Conservation (phyloP, 2,888 invertebrate genomes). For the Brachypalpus laphriformis region DNA sequence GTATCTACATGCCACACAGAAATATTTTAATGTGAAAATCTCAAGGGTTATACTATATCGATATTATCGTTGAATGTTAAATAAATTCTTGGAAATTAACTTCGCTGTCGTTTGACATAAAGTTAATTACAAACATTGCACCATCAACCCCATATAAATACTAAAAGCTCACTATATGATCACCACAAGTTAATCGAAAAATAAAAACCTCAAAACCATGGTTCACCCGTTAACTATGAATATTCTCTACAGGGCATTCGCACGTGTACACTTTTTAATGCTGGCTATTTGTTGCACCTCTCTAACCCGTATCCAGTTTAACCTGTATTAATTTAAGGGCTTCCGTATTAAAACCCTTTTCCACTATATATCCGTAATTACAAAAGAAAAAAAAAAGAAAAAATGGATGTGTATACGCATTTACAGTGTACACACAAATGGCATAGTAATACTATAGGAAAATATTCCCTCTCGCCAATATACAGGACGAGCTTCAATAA, state of each 20-base stretch:
- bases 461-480: background rate
- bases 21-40: background rate
- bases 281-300: conserved; percentile 8
- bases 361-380: background rate
- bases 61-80: background rate
- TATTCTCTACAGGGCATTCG: background rate
- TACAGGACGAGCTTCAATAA: conserved; percentile 29
- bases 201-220: background rate
- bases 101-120: background rate
- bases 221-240: background rate
- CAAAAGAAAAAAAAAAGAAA: background rate
- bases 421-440: background rate
- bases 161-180: background rate
- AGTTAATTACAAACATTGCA: background rate
- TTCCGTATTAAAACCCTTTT: conserved; percentile 19
- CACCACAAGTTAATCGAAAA: conserved; percentile 13
- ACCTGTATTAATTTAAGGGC: background rate
- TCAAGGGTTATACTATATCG: background rate
- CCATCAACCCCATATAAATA: background rate
- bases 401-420: no score
- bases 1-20: no score
- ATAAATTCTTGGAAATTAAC: background rate
- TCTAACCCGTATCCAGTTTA: conserved; percentile 2
- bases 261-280: conserved; percentile 13
- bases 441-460: conserved; percentile 17